Conservation (phyloP, 2,113 vertebrate species). For the Synchiropus splendidus region DNA sequence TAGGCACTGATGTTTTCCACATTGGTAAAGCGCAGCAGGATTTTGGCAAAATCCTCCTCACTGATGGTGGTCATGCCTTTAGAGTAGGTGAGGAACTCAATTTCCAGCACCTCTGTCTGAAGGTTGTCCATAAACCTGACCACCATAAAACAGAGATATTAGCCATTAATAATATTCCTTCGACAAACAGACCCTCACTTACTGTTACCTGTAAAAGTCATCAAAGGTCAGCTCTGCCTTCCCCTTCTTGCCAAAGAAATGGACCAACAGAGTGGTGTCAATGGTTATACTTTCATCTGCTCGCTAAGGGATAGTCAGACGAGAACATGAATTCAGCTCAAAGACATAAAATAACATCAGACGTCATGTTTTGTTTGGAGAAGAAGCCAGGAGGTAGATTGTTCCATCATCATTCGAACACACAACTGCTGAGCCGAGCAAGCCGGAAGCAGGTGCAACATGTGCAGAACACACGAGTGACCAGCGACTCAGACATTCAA, state of each 20-base stretch:
- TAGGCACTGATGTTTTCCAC: slow-evolving; percentile 93
- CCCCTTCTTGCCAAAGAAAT: slow-evolving; percentile 97
- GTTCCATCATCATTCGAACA: too few species aligned
- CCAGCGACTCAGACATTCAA: too few species aligned
- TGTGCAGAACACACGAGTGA: too few species aligned
- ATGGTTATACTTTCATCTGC: slow-evolving; percentile 81
- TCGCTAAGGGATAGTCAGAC: slow-evolving; percentile 66
- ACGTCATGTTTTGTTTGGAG: slow-evolving; percentile 5
- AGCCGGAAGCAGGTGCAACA: too few species aligned
- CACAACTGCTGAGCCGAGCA: too few species aligned
- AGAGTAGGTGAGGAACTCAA: slow-evolving; percentile 95
- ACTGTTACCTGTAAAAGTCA: slow-evolving; percentile 91
- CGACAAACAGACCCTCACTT: too few species aligned
- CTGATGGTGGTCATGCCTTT: slow-evolving; percentile 97
- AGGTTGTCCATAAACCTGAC: slow-evolving; percentile 98
- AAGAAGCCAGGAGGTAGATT: slow-evolving; percentile 10
- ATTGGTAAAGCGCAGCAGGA: slow-evolving; percentile 92
- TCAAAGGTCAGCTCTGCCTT: slow-evolving; percentile 95
- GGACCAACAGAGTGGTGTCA: slow-evolving; percentile 90
- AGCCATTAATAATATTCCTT: too few species aligned
- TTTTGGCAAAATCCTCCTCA: slow-evolving; percentile 95
- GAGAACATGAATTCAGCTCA: slow-evolving; percentile 15
- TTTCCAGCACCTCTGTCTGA: slow-evolving; percentile 94
- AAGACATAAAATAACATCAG: slow-evolving; percentile 7
- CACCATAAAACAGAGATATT: too few species aligned